A percentile compares a stretch with the other conserved stretches of the same genome.
phyloP scores from a whole-genome alignment of 1,140 invertebrate species.

The Globodera rostochiensis region DNA sequence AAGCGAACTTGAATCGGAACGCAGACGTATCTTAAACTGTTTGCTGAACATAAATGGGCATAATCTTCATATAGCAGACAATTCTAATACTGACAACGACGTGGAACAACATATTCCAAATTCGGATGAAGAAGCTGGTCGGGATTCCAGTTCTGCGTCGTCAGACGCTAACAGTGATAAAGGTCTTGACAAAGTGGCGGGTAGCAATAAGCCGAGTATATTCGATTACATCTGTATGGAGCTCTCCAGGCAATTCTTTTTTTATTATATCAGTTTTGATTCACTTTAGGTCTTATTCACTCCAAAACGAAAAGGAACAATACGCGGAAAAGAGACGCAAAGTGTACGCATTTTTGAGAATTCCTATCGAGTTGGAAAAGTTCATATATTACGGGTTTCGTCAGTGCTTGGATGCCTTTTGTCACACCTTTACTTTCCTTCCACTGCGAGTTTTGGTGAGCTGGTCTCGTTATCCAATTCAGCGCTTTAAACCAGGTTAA shows the following conservation, averaged over 20 bases:
- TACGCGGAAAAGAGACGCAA: conserved; percentile 90
- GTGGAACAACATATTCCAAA: not conserved
- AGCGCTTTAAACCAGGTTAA: conserved; percentile 45
- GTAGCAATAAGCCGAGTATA: conserved; percentile 42
- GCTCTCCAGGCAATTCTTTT: conserved; percentile 42
- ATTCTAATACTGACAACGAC: not conserved
- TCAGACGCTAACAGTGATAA: not conserved
- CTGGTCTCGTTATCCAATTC: conserved; percentile 18
- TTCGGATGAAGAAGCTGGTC: not conserved
- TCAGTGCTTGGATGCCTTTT: conserved; percentile 93
- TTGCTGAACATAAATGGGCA: too few relatives aligned
- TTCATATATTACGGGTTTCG: conserved; percentile 96
- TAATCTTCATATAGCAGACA: not conserved
- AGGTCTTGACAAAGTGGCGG: not conserved
- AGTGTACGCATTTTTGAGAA: conserved; percentile 94
- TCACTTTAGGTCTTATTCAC: conserved; percentile 60
- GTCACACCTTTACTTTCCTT: conserved; percentile 96
- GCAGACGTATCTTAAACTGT: too few relatives aligned
- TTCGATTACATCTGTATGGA: conserved; percentile 57
- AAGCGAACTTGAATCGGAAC: not conserved
- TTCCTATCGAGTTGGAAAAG: conserved; percentile 80
- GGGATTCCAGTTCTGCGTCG: not conserved
- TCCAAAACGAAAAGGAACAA: conserved; percentile 73
- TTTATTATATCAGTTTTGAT: conserved; percentile 24
- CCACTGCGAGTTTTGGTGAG: conserved; percentile 87